Conservation (phyloP, 2,888 invertebrate genomes). For the Epsilonema sp. region DNA sequence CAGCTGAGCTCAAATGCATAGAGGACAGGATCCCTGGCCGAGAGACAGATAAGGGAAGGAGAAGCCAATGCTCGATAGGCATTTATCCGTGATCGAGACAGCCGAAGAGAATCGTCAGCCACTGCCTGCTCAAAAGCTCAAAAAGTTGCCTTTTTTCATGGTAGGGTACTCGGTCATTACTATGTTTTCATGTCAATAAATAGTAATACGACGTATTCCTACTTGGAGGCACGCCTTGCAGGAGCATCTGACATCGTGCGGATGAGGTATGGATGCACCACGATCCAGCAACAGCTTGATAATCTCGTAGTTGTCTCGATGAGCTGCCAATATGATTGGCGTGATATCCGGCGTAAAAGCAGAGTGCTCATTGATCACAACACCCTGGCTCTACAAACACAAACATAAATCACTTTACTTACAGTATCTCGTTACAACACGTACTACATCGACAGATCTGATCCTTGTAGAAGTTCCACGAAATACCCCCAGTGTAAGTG, state of each 20-base stretch:
- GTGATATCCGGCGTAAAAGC: constrained; percentile 94
- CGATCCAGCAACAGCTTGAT: constrained; percentile 89
- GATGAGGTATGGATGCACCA: constrained; percentile 76
- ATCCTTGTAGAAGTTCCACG: too few species aligned
- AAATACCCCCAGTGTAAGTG: too few species aligned
- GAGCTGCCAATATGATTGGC: constrained; percentile 83
- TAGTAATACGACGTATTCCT: too few species aligned
- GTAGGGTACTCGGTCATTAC: too few species aligned
- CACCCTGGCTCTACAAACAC: constrained; percentile 21
- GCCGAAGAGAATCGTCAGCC: constrained; percentile 55
- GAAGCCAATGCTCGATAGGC: constrained; percentile 88
- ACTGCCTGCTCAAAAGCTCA: constrained; percentile 14
- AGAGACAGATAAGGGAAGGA: constrained; percentile 82
- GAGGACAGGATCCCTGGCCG: constrained; percentile 88
- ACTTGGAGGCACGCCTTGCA: constrained; percentile 70
- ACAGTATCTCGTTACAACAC: too few species aligned
- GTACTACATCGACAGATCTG: too few species aligned
- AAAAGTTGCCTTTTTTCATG: too few species aligned
- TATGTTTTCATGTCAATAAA: too few species aligned
- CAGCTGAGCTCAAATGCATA: constrained; percentile 94
- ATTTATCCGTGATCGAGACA: constrained; percentile 86
- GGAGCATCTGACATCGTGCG: constrained; percentile 80
- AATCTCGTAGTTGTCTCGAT: constrained; percentile 94
- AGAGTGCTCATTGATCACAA: constrained; percentile 21
- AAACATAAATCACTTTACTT: too few species aligned